Evolutionary conservation across 2,797 vertebrate genomes (phyloP), one percentile per base, ranked within the genome.

Genomic region (Parotocinclus haroldoi): DNA sequence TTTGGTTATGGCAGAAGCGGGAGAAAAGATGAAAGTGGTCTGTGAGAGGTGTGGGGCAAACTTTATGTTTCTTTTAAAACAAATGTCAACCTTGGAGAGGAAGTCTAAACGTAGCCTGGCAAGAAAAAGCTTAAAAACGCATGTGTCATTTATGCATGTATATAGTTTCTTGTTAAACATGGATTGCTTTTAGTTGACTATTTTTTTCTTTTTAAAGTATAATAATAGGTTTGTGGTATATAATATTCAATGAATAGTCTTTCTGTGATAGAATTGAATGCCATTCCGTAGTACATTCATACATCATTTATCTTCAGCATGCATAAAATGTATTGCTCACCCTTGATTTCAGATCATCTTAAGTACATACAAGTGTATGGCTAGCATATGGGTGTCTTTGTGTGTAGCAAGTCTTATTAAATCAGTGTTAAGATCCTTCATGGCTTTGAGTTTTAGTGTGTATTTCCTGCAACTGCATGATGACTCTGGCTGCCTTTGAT

Each of bases 401-500:
- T 40, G 42, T 27, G 27, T 27, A 27, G 27, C 27, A 13, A 49
- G 50, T 36, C 62, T 63, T 18, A 11, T 1, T 55, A 40, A 53
- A 36, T 39, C 45, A 10, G 7, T 39, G n/a, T 8, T 54, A 58
- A 42, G 39, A 40, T 40, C 37, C 7, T 8, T 63, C 18, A 60
- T 36, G 54, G 39, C 48, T 16, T 39, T 27, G 27, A 27, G 58
- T 81, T 84, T 82, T 81, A 78, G 75, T 62, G 73, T 66, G 76
- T 75, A 80, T 75, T 73, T 66, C 71, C 66, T 81, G 81, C 75
- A 76, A 82, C 78, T 82, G 79, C 82, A 66, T 75, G 71, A 59
- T 79, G 83, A 80, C 84, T 88, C 78, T 79, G 71, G 79, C 79
- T 88, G 84, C 80, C 84, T 90, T 89, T 89, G 85, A 89, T 85